Base-by-base conservation (phyloP, 2,888 invertebrate species). In the Carterocephalus palaemon region DNA sequence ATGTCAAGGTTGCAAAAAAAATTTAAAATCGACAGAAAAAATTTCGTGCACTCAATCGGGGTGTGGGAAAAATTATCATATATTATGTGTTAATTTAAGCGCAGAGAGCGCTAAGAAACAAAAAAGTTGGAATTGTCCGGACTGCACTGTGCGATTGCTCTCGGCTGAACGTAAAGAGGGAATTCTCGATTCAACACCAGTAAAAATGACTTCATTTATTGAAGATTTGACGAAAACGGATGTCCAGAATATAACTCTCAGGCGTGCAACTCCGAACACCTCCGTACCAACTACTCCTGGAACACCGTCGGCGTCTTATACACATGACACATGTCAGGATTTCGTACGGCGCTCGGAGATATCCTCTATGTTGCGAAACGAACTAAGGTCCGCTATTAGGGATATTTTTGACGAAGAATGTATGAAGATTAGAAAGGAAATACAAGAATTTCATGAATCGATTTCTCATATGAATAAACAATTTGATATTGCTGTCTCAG, bases 121-220 rank as follows among this genome's bases (percentile, higher is more conserved):
- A n/a, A 24, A 33, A 12, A 24, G 7, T 16, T 41, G 41, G 41
- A 41, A n/a, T 7, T 41, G 41, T n/a, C 40, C 23, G n/a, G 39
- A 39, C 9, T 39, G 39, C 6, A 1, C 38, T 8, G 17, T 38
- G 1, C 20, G 19, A 2, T 9, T 31, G 3, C 39, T 39, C 7
- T 22, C 39, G 8, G 22, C 13, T 2, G 29, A 31, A 7, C 39
- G 37, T 7, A 17, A 16, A 23, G 37, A 37, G 5, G 37, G 37
- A 15, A 37, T 26, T 19, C 4, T 28, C 3, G 39, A 39, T 12
- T 39, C 31, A 5, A 40, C 40, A n/a, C 40, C 40, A 3, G 16
- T 39, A 3, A 39, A 39, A 31, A 13, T 23, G 19, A 4, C 6
- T 8, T 8, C 10, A 6, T 1, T 4, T 10, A n/a, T 6, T 0